Evolutionary conservation across 2,888 invertebrate genomes (phyloP).

Genomic region (Sympetrum striolatum): DNA sequence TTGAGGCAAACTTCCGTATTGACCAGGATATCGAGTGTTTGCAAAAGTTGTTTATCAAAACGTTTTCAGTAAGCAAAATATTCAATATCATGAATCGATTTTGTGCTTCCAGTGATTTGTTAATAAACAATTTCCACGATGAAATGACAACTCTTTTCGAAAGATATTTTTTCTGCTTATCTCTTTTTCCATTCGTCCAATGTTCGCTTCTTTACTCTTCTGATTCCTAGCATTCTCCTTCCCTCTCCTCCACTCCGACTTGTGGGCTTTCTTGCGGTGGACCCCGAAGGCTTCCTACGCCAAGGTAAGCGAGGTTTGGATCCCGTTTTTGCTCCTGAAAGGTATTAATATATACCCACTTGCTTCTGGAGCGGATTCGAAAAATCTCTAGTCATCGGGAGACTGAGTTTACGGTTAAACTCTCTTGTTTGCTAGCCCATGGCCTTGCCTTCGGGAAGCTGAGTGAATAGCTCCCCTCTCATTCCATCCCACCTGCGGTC

Average conservation of each 20-base stretch:
- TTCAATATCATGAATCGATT: too few relatives aligned
- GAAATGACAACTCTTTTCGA: too few relatives aligned
- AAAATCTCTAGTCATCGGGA: conserved; percentile 12
- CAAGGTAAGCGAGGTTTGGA: conserved; percentile 38
- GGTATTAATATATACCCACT: conserved; percentile 29
- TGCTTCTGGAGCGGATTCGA: not conserved
- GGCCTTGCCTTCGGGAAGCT: not conserved
- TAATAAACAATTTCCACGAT: too few relatives aligned
- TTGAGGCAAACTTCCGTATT: too few relatives aligned
- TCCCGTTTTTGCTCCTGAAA: conserved; percentile 32
- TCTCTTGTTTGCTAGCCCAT: not conserved
- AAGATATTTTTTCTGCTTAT: too few relatives aligned
- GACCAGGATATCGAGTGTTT: too few relatives aligned
- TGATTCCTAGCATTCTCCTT: not conserved
- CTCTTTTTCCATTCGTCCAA: not conserved
- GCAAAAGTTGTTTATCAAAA: too few relatives aligned
- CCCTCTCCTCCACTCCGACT: not conserved
- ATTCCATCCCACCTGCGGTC: not conserved
- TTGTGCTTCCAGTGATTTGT: too few relatives aligned
- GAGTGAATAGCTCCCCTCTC: not conserved
- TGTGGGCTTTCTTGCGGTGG: conserved; percentile 21
- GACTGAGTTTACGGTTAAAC: conserved; percentile 4
- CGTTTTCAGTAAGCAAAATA: too few relatives aligned
- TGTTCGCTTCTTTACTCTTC: not conserved
- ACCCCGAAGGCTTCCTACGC: conserved; percentile 7